Conservation (phyloP, 53 echinoderm and acorn worm species). For the Patiria pectinifera region DNA sequence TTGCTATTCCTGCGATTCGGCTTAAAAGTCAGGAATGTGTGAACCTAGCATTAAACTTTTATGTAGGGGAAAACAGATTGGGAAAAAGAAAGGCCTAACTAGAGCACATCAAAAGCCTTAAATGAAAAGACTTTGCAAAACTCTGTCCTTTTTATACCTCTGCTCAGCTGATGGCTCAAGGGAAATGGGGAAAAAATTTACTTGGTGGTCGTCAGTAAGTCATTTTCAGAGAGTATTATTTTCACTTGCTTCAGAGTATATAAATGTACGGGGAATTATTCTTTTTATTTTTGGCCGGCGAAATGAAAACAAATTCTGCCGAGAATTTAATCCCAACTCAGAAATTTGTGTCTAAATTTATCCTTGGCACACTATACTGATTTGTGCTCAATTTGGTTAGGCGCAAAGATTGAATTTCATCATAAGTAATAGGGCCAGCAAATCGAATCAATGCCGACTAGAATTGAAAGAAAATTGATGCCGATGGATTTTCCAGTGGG, state of each 20-base stretch:
- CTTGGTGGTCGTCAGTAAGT: too few relatives aligned
- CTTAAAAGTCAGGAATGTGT: too few relatives aligned
- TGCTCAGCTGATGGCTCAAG: too few relatives aligned
- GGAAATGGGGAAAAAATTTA: too few relatives aligned
- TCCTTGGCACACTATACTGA: conserved; percentile 13
- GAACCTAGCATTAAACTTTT: too few relatives aligned
- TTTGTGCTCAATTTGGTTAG: conserved; percentile 44
- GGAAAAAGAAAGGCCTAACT: too few relatives aligned
- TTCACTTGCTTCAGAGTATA: neutral
- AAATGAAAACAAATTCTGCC: neutral
- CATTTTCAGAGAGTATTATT: too few relatives aligned
- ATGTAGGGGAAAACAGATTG: too few relatives aligned
- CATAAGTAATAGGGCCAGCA: conserved; percentile 28
- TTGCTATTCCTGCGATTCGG: too few relatives aligned
- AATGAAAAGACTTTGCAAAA: too few relatives aligned
- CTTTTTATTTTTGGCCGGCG: neutral
- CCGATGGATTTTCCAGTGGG: neutral
- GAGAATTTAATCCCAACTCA: conserved; percentile 18
- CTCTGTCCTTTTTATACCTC: too few relatives aligned
- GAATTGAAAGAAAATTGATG: conserved; percentile 43
- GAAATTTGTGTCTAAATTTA: conserved; percentile 52
- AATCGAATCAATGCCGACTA: conserved; percentile 15
- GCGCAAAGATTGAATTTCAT: conserved; percentile 51
- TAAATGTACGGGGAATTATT: neutral
- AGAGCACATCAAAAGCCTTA: too few relatives aligned